A percentile compares a stretch with the other conserved stretches of the same genome.
Evolutionary conservation across 2,797 vertebrate species (phyloP).

Genomic region (Apodemus agrarius): DNA sequence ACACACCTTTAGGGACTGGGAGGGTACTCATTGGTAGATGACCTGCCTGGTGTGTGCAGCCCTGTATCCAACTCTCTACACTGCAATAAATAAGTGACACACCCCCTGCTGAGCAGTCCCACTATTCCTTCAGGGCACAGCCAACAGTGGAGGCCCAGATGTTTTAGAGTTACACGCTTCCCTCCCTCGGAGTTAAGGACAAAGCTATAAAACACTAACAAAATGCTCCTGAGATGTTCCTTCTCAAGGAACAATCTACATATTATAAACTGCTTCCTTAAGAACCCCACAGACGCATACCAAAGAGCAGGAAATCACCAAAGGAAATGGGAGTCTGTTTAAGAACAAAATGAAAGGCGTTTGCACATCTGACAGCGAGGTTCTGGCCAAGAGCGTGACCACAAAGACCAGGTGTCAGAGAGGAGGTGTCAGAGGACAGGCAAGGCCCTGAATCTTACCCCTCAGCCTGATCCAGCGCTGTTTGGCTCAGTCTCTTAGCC

Average conservation of each 20-base stretch:
- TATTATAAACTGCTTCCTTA: conserved; percentile 53
- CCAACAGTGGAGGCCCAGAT: not conserved
- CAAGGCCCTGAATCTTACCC: conserved; percentile 17
- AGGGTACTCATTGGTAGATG: not conserved
- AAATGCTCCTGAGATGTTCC: not conserved
- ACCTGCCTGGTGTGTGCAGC: not conserved
- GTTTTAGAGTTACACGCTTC: not conserved
- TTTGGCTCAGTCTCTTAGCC: not conserved
- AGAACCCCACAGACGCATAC: conserved; percentile 37
- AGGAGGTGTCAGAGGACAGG: conserved; percentile 21
- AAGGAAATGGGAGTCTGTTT: not conserved
- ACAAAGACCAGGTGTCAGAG: not conserved
- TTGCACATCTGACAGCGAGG: conserved; percentile 24
- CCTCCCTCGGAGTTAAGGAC: not conserved
- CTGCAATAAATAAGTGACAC: not conserved
- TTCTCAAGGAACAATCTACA: conserved; percentile 55
- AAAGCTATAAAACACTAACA: not conserved
- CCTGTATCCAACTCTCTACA: not conserved
- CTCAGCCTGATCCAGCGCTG: not conserved
- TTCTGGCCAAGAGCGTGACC: conserved; percentile 29
- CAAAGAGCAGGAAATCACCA: conserved; percentile 40
- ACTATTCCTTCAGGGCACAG: not conserved
- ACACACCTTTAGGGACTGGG: not conserved
- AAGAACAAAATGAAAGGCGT: conserved; percentile 52
- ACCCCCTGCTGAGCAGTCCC: not conserved